Evolutionary conservation across 2,113 vertebrate genomes (phyloP), one percentile per base, ranked within the genome.

Genomic region (Abramis brama): DNA sequence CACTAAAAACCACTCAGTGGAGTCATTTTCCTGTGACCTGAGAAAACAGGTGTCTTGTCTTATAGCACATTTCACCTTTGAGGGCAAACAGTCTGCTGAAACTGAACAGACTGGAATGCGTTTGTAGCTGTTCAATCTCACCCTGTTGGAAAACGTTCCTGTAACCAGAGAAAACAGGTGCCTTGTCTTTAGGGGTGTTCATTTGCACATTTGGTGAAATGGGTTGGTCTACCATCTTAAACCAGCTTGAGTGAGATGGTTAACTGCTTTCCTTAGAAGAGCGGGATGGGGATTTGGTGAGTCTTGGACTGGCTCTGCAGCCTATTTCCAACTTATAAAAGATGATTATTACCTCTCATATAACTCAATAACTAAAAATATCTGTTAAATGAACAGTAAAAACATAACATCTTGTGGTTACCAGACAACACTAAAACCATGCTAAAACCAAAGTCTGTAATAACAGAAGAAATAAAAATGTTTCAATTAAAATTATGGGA

Each of bases 101-200:
- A 60, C 39, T 0, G 17, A 50, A 30, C 79, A 50, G 79, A 82
- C 33, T 25, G 17, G 62, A 19, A 30, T 47, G 39, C 5, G n/a
- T 76, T 30, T 50, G 39, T 19, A 50, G n/a, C 60, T 47, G 45
- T 68, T 21, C 23, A 45, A 11, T 64, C 59, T 68, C 43, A 45
- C 79, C 13, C 43, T 47, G 73, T 76, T 76, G 73, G n/a, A 76
- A 76, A 50, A 50, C 3, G 3, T 76, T 52, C 73, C 73, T 30
- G 73, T 27, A 76, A 27, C 45, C 0, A 4, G 43, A 76, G n/a
- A 76, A 76, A 76, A 76, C 45, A 76, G 74, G 74, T 52, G 74
- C 9, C 74, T 76, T 76, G 74, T 76, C 47, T 76, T 76, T 30
- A 76, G 47, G 43, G 74, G 25, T 76, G 47, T 13, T 47, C 25